Conservation (phyloP, 2,797 vertebrate genomes). For the Enteromius argenteus region DNA sequence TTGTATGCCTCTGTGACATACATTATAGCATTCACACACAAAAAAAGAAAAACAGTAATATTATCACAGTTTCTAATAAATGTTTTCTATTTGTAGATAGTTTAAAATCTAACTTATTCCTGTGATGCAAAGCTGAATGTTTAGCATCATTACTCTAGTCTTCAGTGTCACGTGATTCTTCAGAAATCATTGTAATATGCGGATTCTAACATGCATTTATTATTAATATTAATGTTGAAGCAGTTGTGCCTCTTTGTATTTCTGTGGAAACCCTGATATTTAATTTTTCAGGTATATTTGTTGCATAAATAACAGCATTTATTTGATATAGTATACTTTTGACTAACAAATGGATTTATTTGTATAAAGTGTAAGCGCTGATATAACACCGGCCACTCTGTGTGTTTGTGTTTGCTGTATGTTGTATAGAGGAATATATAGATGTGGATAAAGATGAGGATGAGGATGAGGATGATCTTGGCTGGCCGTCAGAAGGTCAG, state of each 20-base stretch:
- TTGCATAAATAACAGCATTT: background rate
- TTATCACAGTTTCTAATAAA: background rate
- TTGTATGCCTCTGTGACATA: background rate
- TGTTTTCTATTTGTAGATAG: background rate
- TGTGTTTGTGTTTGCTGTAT: constrained; percentile 8
- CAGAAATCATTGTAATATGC: background rate
- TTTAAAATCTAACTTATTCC: background rate
- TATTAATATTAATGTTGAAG: background rate
- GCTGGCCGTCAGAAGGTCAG: constrained; percentile 29
- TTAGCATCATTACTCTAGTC: background rate
- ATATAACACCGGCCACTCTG: background rate
- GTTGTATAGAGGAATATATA: constrained; percentile 38
- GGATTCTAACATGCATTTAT: background rate
- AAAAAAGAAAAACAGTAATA: background rate
- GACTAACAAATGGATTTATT: background rate
- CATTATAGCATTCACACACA: no score
- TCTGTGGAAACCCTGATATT: background rate
- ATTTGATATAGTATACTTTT: background rate
- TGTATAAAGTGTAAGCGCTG: background rate
- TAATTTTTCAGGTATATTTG: background rate
- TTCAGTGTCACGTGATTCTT: background rate
- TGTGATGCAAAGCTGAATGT: background rate
- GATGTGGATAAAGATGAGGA: constrained; percentile 26
- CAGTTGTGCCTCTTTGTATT: background rate
- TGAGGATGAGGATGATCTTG: constrained; percentile 30